Evolutionary conservation across 1,140 invertebrate genomes (phyloP).

Genomic region (Protaetia brevitarsis): DNA sequence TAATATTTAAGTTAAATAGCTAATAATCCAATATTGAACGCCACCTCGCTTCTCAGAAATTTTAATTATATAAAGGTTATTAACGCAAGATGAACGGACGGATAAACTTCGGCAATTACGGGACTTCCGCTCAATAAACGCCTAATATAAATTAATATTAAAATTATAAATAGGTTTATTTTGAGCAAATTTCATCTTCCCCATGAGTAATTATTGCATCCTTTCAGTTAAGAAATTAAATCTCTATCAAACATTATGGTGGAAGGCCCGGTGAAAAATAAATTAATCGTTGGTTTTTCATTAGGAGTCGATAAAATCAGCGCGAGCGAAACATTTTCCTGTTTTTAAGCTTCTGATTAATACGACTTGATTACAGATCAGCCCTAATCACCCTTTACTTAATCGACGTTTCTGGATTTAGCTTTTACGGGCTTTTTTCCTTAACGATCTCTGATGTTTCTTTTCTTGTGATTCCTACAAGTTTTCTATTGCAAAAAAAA

Average conservation of each 20-base stretch:
- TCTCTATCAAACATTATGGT: neutral
- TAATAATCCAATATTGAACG: neutral
- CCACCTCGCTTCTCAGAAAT: neutral
- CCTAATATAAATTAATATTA: slow-evolving; percentile 6
- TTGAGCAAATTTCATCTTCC: neutral
- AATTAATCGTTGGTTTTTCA: slow-evolving; percentile 11
- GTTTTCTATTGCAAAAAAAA: no score
- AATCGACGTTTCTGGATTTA: neutral
- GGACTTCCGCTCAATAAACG: slow-evolving; percentile 1
- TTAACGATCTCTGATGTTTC: neutral
- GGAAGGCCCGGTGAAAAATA: neutral
- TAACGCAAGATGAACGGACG: neutral
- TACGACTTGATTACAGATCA: slow-evolving; percentile 15
- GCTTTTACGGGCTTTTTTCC: neutral
- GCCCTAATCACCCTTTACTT: slow-evolving; percentile 7
- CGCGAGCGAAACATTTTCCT: slow-evolving; percentile 5
- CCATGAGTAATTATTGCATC: slow-evolving; percentile 1
- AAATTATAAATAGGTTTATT: slow-evolving; percentile 5
- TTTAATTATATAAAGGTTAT: neutral
- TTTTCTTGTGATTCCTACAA: neutral
- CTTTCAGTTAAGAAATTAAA: slow-evolving; percentile 8
- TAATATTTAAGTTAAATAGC: neutral
- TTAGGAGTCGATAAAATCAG: slow-evolving; percentile 5
- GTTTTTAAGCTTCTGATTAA: slow-evolving; percentile 11
- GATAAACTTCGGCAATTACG: neutral